Base-by-base conservation (phyloP, 2,113 vertebrate genomes). In the Mesitornis unicolor region DNA sequence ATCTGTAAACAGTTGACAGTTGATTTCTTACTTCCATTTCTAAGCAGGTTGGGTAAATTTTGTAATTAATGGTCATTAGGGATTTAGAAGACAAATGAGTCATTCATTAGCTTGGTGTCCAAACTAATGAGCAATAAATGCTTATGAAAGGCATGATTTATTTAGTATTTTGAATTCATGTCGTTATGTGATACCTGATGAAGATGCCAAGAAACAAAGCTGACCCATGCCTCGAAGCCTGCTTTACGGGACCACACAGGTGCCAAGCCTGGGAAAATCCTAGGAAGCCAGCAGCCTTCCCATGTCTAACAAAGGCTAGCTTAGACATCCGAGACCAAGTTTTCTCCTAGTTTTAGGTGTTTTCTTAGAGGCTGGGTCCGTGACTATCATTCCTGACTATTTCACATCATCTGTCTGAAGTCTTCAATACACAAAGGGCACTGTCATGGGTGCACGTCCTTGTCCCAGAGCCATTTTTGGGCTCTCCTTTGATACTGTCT, bases 91-190 rank as follows among this genome's bases (percentile, higher is more conserved):
- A 96, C 86, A 93, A 97, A 96, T 93, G 93, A 97, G 86, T 93
- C 88, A 96, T 94, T 95, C 83, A 92, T 95, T 96, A 96, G 83
- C 92, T 93, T 0, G 0, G 50, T 94, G 83, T 96, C 92, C 95
- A 97, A 95, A 90, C 94, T 97, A 97, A 97, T 96, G 93, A 96
- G 92, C 94, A 96, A 89, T 94, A 94, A 97, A 96, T 36, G 80
- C 77, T 97, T 96, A 97, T 89, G 96, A 97, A 94, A 94, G 94
- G 89, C 65, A 79, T 96, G 95, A 97, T 97, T 96, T 97, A 97
- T 96, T 95, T 95, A 90, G 92, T 33, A 78, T 97, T 90, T 95
- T 82, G 74, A 64, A 92, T 86, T 65, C 36, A 11, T 90, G 86
- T 82, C 90, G 84, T 86, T 63, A 56, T 88, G 71, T 78, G 93